Conservation (phyloP, 2,797 vertebrate species). For the Onychomys torridus region DNA sequence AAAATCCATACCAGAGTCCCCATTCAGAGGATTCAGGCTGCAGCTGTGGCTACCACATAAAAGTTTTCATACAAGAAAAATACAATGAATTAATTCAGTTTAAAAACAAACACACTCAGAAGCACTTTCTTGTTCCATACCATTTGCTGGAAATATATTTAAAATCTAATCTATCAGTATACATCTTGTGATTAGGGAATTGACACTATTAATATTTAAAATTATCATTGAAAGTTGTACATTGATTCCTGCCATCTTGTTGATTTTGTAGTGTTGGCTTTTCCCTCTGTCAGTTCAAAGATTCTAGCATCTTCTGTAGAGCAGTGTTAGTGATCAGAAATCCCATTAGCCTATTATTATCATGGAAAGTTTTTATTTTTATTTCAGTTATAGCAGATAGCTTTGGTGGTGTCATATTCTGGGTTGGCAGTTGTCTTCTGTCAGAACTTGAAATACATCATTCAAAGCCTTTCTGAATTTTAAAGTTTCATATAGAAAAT, state of each 20-base stretch:
- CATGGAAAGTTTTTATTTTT: neutral
- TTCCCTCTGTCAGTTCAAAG: neutral
- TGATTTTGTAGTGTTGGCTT: neutral
- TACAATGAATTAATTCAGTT: neutral
- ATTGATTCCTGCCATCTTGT: neutral
- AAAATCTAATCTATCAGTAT: neutral
- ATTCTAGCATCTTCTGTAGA: neutral
- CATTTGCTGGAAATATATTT: neutral
- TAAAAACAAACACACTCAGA: neutral
- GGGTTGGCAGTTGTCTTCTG: neutral
- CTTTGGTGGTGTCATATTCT: neutral
- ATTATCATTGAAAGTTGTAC: neutral
- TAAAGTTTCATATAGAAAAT: neutral
- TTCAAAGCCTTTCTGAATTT: neutral
- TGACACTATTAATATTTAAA: neutral
- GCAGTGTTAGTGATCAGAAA: neutral
- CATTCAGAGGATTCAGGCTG: neutral
- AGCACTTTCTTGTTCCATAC: neutral
- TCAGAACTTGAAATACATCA: neutral
- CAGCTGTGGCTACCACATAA: neutral
- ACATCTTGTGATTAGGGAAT: neutral
- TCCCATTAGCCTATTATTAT: neutral
- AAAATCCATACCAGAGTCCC: neutral
- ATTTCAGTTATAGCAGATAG: neutral
- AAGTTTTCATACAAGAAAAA: neutral